Percentiles rank a stretch among this genome's conserved stretches.
Evolutionary conservation across 1,140 invertebrate genomes (phyloP).

Genomic region (Zaprionus inermis): DNA sequence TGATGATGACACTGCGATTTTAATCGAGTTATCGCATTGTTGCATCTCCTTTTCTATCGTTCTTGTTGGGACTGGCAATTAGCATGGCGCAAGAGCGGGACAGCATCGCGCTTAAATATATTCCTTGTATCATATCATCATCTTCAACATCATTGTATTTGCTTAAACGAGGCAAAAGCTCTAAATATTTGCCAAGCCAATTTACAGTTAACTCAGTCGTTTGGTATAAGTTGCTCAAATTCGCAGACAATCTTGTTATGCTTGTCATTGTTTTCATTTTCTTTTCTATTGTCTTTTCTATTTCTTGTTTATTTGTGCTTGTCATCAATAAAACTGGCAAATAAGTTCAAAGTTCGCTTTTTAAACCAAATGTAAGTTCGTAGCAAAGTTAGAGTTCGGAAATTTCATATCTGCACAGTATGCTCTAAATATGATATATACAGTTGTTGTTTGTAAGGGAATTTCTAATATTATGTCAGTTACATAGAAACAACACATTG

Average conservation of each 20-base stretch:
- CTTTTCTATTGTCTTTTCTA: not conserved
- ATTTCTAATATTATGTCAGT: too few relatives aligned
- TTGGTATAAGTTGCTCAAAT: not conserved
- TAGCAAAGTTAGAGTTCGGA: too few relatives aligned
- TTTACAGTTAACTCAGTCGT: constrained; percentile 45
- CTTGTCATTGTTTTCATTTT: not conserved
- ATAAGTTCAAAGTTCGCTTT: constrained; percentile 2
- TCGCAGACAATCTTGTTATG: not conserved
- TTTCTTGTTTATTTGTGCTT: constrained; percentile 2
- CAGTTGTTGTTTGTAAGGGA: not conserved
- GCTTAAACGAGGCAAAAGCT: constrained; percentile 10
- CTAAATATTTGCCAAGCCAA: constrained; percentile 56
- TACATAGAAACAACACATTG: too few relatives aligned
- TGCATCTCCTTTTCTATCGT: constrained; percentile 6
- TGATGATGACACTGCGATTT: constrained; percentile 10
- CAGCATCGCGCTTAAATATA: not conserved
- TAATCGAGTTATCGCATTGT: constrained; percentile 6
- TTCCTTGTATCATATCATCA: constrained; percentile 32
- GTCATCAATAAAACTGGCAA: not conserved
- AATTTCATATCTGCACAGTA: too few relatives aligned
- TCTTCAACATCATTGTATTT: constrained; percentile 19
- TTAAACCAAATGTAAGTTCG: not conserved
- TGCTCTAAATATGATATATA: too few relatives aligned
- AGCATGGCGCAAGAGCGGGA: constrained; percentile 26
- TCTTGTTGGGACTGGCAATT: constrained; percentile 49